Conservation (phyloP, 2,113 vertebrate genomes). For the Trinectes maculatus region DNA sequence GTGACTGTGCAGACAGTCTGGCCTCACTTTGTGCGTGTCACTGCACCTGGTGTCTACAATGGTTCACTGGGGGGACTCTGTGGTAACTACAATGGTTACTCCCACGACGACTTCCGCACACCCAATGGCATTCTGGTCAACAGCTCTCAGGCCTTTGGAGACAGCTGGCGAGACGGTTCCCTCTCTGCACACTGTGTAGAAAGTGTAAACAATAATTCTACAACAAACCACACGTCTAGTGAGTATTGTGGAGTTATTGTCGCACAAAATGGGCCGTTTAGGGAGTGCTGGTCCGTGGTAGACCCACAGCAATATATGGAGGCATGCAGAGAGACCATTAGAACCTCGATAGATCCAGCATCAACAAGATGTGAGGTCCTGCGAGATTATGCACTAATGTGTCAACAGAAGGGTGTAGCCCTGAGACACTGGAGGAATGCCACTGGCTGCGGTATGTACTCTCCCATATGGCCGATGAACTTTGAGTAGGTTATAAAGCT, state of each 20-base stretch:
- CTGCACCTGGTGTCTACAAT: slow-evolving; percentile 61
- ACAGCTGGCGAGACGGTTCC: slow-evolving; percentile 75
- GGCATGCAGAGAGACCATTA: slow-evolving; percentile 38
- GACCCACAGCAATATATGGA: slow-evolving; percentile 16
- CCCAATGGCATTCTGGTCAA: slow-evolving; percentile 49
- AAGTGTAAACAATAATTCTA: accelerated
- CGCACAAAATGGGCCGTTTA: slow-evolving; percentile 52
- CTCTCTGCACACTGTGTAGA: slow-evolving; percentile 49
- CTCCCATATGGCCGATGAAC: accelerated
- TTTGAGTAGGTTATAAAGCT: background rate
- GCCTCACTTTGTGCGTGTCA: slow-evolving; percentile 63
- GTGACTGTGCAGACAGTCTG: slow-evolving; percentile 69
- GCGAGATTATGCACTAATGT: slow-evolving; percentile 60
- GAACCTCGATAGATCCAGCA: slow-evolving; percentile 6
- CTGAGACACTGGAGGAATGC: slow-evolving; percentile 71
- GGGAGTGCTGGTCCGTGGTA: slow-evolving; percentile 32
- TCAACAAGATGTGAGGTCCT: slow-evolving; percentile 50
- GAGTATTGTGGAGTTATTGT: slow-evolving; percentile 63
- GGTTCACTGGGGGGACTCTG: slow-evolving; percentile 71
- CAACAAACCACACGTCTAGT: slow-evolving; percentile 6
- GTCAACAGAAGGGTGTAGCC: slow-evolving; percentile 55
- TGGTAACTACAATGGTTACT: slow-evolving; percentile 64
- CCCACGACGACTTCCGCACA: slow-evolving; percentile 61
- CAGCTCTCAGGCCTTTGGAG: slow-evolving; percentile 65
- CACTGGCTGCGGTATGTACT: slow-evolving; percentile 64